phyloP scores from a whole-genome alignment of 2,113 vertebrate genomes.

The Nestor notabilis region DNA sequence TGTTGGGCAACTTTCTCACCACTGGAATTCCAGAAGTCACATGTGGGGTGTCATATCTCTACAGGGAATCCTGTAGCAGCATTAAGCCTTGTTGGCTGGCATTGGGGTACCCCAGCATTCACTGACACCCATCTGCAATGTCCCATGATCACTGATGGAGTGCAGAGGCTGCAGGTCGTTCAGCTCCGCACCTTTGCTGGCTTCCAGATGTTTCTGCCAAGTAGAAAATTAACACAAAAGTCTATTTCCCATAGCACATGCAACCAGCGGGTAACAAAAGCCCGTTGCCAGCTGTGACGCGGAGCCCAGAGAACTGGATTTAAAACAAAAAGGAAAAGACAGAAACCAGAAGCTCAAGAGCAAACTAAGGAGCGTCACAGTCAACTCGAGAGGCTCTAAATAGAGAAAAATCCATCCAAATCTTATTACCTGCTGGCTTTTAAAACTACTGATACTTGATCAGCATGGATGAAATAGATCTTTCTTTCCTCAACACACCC shows the following conservation, averaged over 20 bases:
- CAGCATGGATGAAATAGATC: background rate
- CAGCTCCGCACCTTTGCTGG: background rate
- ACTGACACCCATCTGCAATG: background rate
- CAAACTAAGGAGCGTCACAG: background rate
- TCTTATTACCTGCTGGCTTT: background rate
- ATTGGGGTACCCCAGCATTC: accelerated
- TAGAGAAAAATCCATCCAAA: background rate
- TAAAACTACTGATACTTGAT: background rate
- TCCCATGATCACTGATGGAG: accelerated
- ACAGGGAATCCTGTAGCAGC: background rate
- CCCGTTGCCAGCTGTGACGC: background rate
- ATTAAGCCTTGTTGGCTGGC: background rate
- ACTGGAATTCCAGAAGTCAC: background rate
- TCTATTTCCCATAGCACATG: background rate
- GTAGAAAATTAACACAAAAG: background rate
- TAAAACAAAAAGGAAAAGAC: background rate
- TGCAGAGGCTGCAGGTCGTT: background rate
- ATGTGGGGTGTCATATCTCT: background rate
- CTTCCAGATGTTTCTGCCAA: background rate
- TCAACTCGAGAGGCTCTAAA: background rate
- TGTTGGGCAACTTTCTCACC: background rate
- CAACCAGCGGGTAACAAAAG: background rate
- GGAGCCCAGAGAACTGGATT: background rate
- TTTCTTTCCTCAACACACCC: background rate
- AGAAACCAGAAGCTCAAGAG: background rate